Percentiles rank a stretch among this genome's conserved stretches.
phyloP scores from a whole-genome alignment of 2,113 vertebrate genomes.

The Poeciliopsis retropinna region DNA sequence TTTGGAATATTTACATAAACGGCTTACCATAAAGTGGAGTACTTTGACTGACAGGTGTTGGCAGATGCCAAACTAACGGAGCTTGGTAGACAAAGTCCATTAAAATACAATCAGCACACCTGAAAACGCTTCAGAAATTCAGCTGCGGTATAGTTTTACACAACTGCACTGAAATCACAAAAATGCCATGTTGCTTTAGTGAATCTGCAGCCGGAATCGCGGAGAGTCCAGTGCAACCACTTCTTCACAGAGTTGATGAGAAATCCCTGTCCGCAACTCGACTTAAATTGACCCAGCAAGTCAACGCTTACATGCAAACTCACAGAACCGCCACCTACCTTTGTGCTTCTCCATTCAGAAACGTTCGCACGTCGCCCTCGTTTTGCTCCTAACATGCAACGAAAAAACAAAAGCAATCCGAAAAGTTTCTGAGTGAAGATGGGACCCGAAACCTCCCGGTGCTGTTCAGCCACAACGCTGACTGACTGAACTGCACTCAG shows the following conservation, averaged over 20 bases:
- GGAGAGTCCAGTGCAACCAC: background rate
- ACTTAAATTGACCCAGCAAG: background rate
- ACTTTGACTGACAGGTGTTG: background rate
- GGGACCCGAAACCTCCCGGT: slow-evolving; percentile 36
- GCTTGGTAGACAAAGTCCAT: too few relatives aligned
- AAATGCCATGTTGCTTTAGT: background rate
- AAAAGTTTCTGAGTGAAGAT: slow-evolving; percentile 1
- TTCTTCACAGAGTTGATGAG: background rate
- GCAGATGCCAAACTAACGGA: slow-evolving; percentile 9
- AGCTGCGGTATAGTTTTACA: background rate
- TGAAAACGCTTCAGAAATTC: background rate
- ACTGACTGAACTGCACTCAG: slow-evolving; percentile 19
- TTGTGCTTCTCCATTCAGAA: slow-evolving; percentile 81
- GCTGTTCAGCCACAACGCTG: background rate
- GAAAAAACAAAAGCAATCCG: background rate
- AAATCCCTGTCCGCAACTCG: background rate
- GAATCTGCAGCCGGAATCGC: background rate
- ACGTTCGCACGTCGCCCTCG: slow-evolving; percentile 33
- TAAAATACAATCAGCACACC: background rate
- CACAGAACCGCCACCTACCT: slow-evolving; percentile 65
- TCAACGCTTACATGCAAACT: background rate
- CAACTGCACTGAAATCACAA: background rate
- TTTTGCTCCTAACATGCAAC: slow-evolving; percentile 47
- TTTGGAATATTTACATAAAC: too few relatives aligned
- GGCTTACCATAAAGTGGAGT: too few relatives aligned